Conservation (phyloP, 2,888 invertebrate genomes). For the Scaptomyza cyrtandrae region DNA sequence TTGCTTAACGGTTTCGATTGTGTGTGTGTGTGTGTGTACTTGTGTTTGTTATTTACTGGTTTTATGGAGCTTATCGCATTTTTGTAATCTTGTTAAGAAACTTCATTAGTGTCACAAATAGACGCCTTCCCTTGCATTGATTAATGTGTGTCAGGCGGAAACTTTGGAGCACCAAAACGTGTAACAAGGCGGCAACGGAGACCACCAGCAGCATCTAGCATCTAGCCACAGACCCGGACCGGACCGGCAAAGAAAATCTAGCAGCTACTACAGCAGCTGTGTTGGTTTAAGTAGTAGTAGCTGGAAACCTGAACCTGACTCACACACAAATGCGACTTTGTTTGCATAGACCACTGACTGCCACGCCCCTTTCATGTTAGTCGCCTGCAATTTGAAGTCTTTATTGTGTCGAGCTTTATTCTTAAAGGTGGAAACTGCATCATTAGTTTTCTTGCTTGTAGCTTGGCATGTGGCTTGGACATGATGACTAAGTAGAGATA, state of each 20-base stretch:
- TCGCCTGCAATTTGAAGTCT: slow-evolving; percentile 72
- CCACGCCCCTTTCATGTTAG: slow-evolving; percentile 69
- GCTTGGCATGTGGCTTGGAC: slow-evolving; percentile 25
- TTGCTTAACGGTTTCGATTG: slow-evolving; percentile 36
- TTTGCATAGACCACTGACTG: slow-evolving; percentile 53
- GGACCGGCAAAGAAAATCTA: background rate
- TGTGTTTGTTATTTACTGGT: slow-evolving; percentile 22
- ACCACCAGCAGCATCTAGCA: slow-evolving; percentile 37
- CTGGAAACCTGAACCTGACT: slow-evolving; percentile 50
- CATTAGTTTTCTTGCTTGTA: slow-evolving; percentile 46
- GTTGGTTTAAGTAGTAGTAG: slow-evolving; percentile 10
- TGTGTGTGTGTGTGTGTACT: background rate
- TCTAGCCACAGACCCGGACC: background rate
- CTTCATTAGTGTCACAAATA: slow-evolving; percentile 74
- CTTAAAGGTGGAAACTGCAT: slow-evolving; percentile 65
- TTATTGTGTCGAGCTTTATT: slow-evolving; percentile 63
- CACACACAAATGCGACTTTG: slow-evolving; percentile 43
- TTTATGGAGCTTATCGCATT: slow-evolving; percentile 44
- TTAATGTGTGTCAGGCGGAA: slow-evolving; percentile 71
- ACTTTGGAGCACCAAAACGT: slow-evolving; percentile 44
- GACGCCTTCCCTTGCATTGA: slow-evolving; percentile 59
- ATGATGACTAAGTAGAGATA: slow-evolving; percentile 12
- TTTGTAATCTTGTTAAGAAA: slow-evolving; percentile 70
- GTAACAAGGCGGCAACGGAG: slow-evolving; percentile 44
- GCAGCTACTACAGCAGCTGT: background rate